Percentiles rank a stretch among this genome's conserved stretches.
Evolutionary conservation across 2,888 invertebrate species (phyloP).

Genomic region (Ischnura elegans): DNA sequence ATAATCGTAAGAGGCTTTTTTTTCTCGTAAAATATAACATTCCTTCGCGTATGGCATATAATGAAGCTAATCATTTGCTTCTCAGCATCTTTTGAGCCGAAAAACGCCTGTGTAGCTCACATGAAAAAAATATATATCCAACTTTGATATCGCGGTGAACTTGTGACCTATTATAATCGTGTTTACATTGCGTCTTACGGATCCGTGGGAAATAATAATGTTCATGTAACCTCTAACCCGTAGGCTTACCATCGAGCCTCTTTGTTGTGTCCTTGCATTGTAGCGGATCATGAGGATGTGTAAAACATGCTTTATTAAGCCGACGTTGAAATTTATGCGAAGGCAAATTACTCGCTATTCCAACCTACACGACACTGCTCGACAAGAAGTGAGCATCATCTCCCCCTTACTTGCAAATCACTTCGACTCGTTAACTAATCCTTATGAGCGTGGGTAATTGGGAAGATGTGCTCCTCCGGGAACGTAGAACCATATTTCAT

Average conservation of each 20-base stretch:
- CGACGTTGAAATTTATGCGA: neutral
- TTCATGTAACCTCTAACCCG: neutral
- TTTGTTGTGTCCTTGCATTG: neutral
- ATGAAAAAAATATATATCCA: no score
- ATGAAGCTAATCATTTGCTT: no score
- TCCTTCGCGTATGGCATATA: no score
- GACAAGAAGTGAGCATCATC: neutral
- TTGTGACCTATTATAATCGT: neutral
- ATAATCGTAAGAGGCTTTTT: no score
- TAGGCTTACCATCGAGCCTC: neutral
- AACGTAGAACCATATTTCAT: neutral
- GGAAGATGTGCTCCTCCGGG: neutral
- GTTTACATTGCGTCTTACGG: neutral
- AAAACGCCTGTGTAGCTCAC: no score
- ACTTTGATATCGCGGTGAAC: no score
- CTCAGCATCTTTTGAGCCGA: no score
- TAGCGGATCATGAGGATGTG: neutral
- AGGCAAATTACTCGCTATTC: neutral
- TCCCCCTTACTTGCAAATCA: neutral
- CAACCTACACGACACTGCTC: neutral
- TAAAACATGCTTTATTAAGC: neutral
- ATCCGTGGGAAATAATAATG: neutral
- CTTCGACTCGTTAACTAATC: neutral
- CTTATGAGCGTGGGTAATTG: neutral
- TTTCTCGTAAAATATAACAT: no score